These are phyloP conservation scores for Limosa lapponica DNA, from an alignment of 2,797 vertebrate genomes.

Conservation along the genomic window DNA sequence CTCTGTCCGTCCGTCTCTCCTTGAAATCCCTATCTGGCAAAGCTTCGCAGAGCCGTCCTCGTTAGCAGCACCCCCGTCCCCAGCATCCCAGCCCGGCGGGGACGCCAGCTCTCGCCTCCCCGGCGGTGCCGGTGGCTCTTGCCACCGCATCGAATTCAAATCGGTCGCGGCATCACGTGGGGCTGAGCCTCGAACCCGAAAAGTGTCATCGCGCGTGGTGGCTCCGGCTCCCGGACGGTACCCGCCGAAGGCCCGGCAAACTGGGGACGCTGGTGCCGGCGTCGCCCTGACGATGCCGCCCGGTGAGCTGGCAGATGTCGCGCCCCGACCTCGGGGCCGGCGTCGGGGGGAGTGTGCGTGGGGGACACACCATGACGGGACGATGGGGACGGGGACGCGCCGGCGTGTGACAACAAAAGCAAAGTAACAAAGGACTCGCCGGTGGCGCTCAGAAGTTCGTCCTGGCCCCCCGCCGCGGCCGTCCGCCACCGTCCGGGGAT, in stretches of 20 bases:
- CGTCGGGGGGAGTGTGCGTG: background rate
- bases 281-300: background rate
- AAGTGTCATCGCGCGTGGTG: background rate
- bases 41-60: background rate
- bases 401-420: slow-evolving; percentile 39
- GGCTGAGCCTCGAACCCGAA: background rate
- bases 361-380: background rate
- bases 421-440: slow-evolving; percentile 43
- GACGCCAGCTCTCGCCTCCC: background rate
- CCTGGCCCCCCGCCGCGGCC: background rate
- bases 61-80: background rate
- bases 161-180: background rate
- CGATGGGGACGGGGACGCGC: background rate
- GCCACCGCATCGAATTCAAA: background rate
- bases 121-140: background rate
- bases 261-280: background rate
- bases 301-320: background rate
- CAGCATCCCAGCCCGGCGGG: background rate
- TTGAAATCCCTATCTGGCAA: background rate
- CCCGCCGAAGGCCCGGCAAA: background rate
- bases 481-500: background rate
- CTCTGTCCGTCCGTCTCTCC: background rate
- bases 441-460: slow-evolving; percentile 10
- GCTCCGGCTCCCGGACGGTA: background rate
- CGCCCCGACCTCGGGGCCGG: background rate